Conservation (phyloP, 2,113 vertebrate species). For the Salvator merianae region DNA sequence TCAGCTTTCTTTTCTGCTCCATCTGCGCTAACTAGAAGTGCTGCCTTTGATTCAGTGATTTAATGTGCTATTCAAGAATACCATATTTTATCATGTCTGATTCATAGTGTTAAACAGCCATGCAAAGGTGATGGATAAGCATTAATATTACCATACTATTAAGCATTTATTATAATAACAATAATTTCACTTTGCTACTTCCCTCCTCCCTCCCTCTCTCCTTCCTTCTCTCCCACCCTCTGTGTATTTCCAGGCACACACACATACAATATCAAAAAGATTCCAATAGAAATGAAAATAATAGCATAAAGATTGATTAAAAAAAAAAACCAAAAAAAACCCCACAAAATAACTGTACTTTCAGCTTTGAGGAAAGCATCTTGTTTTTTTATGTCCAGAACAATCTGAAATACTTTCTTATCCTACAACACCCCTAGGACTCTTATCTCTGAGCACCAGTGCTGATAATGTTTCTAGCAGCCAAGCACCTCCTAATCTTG, state of each 20-base stretch:
- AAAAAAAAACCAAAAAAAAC: neutral
- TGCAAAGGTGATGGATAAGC: neutral
- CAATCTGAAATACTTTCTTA: conserved; percentile 39
- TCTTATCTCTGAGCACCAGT: conserved; percentile 21
- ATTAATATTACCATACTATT: neutral
- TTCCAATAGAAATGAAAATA: conserved; percentile 6
- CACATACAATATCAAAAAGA: neutral
- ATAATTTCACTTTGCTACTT: neutral
- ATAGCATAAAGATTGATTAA: conserved; percentile 1
- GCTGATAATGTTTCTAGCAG: conserved; percentile 19
- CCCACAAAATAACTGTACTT: neutral
- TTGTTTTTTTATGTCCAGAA: conserved; percentile 27
- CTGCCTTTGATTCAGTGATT: conserved; percentile 2
- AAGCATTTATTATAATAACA: neutral
- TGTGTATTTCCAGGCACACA: neutral
- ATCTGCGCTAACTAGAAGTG: neutral
- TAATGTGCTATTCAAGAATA: neutral
- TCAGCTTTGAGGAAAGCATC: conserved; percentile 9
- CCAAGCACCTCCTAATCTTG: conserved; percentile 23
- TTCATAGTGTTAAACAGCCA: neutral
- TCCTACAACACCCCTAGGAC: neutral
- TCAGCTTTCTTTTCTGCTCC: neutral
- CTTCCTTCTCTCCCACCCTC: too few relatives aligned
- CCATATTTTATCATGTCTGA: conserved; percentile 12
- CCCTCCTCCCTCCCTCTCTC: too few relatives aligned